Base-by-base conservation (phyloP, 2,113 vertebrate genomes). In the Burhinus bistriatus region DNA sequence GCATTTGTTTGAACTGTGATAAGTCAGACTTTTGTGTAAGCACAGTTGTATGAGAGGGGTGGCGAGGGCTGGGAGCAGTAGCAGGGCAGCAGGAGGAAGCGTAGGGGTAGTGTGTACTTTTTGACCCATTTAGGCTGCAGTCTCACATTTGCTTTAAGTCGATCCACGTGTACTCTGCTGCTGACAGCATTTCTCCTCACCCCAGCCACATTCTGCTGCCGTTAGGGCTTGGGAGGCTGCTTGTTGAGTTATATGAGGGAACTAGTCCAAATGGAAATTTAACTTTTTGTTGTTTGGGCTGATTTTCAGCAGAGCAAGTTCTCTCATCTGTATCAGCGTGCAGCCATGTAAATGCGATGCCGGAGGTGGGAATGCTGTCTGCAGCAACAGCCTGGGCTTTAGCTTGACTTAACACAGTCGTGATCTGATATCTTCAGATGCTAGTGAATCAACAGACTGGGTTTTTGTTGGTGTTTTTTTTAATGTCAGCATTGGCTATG, bases 141-240 rank as follows among this genome's bases (percentile, higher is more conserved):
- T 52, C 90, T 92, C 69, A 44, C 83, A 64, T 92, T 83, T 68
- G 65, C 59, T 87, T 84, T 92, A 84, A 95, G 83, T 68, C 6
- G 5, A 89, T 87, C 77, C 95, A 89, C 2, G 17, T 97, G 94
- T 82, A 7, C 1, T 3, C 34, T 59, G 87, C 94, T 79, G 94
- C 84, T 96, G 89, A 96, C 93, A 96, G 89, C 26, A 9, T 59
- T 87, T 76, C 89, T 94, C 61, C 73, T 96, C 52, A 15, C 86
- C 58, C 72, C 40, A 80, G 89, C 49, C 88, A 30, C 61, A 7
- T 91, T 94, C 70, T 89, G 70, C 79, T 0, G 10, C 87, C 0
- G 6, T 62, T 42, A 29, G 73, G 44, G 81, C 40, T 69, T 57
- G 78, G 32, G 78, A 85, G 27, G 40, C 71, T 87, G 44, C 54